Evolutionary conservation across 2,888 invertebrate genomes (phyloP).

Genomic region (Xestia xanthographa): DNA sequence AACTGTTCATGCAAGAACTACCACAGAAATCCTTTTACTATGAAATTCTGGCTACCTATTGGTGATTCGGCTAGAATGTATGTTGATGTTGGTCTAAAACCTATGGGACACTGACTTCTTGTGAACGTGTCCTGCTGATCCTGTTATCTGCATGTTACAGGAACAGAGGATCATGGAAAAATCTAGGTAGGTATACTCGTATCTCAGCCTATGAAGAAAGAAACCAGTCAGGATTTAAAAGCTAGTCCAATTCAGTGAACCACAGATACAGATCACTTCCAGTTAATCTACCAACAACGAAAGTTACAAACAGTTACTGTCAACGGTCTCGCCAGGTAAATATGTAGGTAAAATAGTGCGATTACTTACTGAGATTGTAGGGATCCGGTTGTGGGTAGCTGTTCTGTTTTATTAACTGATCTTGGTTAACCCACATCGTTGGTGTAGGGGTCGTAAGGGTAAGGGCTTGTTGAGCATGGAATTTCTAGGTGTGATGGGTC

Average conservation of each 20-base stretch:
- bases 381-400: conserved; percentile 22
- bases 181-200: too few species aligned
- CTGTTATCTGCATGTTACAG: too few species aligned
- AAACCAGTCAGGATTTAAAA: too few species aligned
- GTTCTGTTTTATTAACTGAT: conserved; percentile 20
- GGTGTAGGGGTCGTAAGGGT: not conserved
- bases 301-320: conserved; percentile 48
- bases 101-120: too few species aligned
- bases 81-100: too few species aligned
- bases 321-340: conserved; percentile 23
- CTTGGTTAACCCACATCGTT: not conserved
- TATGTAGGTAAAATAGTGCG: conserved; percentile 49
- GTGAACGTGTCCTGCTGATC: too few species aligned
- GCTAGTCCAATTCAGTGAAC: conserved; percentile 13
- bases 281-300: conserved; percentile 42
- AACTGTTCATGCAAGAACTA: too few species aligned
- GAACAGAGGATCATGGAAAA: too few species aligned
- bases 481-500: not conserved
- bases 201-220: too few species aligned
- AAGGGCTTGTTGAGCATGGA: not conserved
- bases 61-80: too few species aligned
- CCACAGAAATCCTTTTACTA: too few species aligned
- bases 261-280: conserved; percentile 34
- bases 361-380: conserved; percentile 37
- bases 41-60: too few species aligned